A percentile compares a stretch with the other conserved stretches of the same genome.
phyloP scores from a whole-genome alignment of 2,888 invertebrate species.

The Napeogenes sylphis region DNA sequence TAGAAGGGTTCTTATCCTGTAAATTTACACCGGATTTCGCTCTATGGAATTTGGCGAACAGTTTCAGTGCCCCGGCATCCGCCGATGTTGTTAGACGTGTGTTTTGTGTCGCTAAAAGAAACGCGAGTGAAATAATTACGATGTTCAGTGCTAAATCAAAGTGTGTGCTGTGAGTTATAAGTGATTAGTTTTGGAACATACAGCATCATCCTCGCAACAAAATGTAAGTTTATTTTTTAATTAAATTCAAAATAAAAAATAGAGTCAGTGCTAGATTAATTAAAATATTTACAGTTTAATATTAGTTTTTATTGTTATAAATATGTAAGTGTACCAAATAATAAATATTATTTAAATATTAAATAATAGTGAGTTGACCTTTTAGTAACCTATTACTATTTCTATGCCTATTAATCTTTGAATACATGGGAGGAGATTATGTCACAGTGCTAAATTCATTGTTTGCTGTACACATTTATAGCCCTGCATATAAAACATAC shows the following conservation, averaged over 20 bases:
- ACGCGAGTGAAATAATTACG: conserved; percentile 57
- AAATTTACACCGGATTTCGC: conserved; percentile 8
- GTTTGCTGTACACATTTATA: no score
- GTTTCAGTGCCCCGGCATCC: conserved; percentile 61
- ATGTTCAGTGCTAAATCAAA: conserved; percentile 55
- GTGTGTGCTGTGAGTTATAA: conserved; percentile 54
- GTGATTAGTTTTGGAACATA: conserved; percentile 39
- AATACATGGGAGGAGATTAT: no score
- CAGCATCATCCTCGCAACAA: conserved; percentile 36
- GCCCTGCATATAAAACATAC: no score
- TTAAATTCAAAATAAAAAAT: not conserved
- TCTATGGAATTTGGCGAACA: conserved; percentile 28
- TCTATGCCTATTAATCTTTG: no score
- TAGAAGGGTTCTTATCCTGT: not conserved
- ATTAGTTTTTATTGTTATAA: no score
- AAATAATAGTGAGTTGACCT: no score
- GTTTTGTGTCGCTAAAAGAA: conserved; percentile 36
- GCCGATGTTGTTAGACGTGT: conserved; percentile 53
- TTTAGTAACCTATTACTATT: no score
- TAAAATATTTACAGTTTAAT: no score
- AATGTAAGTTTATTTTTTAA: conserved; percentile 42
- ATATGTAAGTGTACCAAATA: no score
- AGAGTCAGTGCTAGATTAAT: no score
- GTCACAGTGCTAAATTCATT: no score
- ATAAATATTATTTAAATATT: no score